Percentiles rank a stretch among this genome's conserved stretches.
Conservation (phyloP, 2,797 vertebrate species). For the Melopsittacus undulatus region DNA sequence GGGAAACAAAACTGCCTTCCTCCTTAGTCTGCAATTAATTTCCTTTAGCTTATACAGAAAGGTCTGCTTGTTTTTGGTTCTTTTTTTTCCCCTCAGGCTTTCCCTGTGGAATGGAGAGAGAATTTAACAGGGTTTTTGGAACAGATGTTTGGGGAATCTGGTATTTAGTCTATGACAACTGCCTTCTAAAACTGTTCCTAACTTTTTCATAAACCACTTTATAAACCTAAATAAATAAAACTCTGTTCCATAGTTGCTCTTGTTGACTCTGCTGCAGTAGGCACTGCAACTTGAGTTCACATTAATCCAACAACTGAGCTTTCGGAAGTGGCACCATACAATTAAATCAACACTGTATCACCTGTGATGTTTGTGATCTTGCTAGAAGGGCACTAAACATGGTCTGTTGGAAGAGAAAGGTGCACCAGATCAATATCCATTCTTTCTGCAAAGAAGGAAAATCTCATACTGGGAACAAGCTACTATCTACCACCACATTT, state of each 20-base stretch:
- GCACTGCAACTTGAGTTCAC: not conserved
- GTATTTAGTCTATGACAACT: slow-evolving; percentile 37
- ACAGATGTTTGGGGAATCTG: slow-evolving; percentile 58
- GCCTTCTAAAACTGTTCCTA: slow-evolving; percentile 35
- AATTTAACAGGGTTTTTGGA: slow-evolving; percentile 39
- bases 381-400: not conserved
- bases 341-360: not conserved
- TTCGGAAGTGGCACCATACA: not conserved
- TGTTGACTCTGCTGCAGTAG: not conserved
- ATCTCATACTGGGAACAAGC: not conserved
- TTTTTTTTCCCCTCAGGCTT: not conserved
- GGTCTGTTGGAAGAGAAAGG: accelerated
- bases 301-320: not conserved
- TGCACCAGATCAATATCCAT: not conserved
- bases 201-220: slow-evolving; percentile 22
- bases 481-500: not conserved
- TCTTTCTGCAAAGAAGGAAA: not conserved
- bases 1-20: slow-evolving; percentile 37
- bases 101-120: slow-evolving; percentile 23
- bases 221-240: slow-evolving; percentile 38
- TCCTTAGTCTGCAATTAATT: slow-evolving; percentile 46
- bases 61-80: slow-evolving; percentile 12
- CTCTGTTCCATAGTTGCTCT: not conserved
- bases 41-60: slow-evolving; percentile 43
- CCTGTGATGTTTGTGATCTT: not conserved